Evolutionary conservation across 2,113 vertebrate species (phyloP), one percentile per base, ranked within the genome.

Genomic region (Notothenia coriiceps): DNA sequence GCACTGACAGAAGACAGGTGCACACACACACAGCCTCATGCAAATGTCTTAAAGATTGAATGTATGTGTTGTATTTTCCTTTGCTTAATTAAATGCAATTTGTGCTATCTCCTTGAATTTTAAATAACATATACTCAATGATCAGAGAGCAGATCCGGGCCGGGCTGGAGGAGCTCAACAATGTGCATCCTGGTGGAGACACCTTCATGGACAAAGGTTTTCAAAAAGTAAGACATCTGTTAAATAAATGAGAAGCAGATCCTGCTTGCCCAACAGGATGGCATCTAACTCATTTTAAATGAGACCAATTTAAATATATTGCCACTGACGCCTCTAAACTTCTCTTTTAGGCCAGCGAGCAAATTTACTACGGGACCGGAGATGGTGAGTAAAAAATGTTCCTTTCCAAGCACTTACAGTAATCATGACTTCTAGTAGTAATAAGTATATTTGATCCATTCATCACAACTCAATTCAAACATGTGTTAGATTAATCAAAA

Each of bases 191-290:
- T 0, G 98, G 98, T 71, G 98, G 98, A 51, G 98, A 99, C 91
- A 99, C 98, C 0, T 97, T 95, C 88, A 98, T 99, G 98, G 93
- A 99, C 75, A 96, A 96, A 93, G 98, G 98, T 71, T 97, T 99
- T 81, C 93, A 97, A 88, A 96, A 94, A 95, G 98, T 99, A 94
- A 91, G 92, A 64, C 35, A 10, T 79, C 59, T 83, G 52, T 75
- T 63, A 77, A 75, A n/a, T 63, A 33, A 17, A 62, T 70, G 66
- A 5, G 67, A 74, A 82, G 74, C 6, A 5, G 43, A 56, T 65
- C 50, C 52, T 14, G 5, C 22, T 72, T 44, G 4, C 55, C 65
- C 72, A 70, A n/a, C 56, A 59, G 18, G 10, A 51, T 43, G 59
- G 47, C 74, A 74, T 66, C 44, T 46, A 43, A 70, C 10, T 10